Percentiles rank a stretch among this genome's conserved stretches.
These are phyloP conservation scores for Myrmecophaga tridactyla DNA, from an alignment of 2,113 vertebrate genomes.

Conservation along the genomic window DNA sequence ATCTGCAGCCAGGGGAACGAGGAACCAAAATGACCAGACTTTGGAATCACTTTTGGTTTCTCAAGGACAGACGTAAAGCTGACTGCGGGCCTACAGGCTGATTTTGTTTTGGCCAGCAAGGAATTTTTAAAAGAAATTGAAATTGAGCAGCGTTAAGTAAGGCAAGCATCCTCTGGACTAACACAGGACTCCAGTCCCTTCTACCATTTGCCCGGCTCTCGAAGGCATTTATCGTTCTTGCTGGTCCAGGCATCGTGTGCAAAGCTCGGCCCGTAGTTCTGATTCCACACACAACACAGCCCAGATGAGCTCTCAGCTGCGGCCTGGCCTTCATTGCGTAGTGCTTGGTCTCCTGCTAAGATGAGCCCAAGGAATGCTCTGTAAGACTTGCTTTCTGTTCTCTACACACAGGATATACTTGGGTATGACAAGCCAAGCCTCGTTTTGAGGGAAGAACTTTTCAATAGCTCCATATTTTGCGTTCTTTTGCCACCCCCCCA, in stretches of 20 bases:
- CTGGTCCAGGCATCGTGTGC: background rate
- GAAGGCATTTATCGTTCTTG: background rate
- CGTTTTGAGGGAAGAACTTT: background rate
- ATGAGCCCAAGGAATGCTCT: background rate
- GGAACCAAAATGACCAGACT: background rate
- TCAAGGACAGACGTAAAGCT: background rate
- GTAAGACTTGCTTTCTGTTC: no score
- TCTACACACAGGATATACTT: background rate
- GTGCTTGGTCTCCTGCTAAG: background rate
- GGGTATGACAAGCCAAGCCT: background rate
- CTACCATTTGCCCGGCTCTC: background rate
- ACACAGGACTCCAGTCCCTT: background rate
- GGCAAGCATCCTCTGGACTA: background rate
- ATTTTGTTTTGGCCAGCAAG: background rate
- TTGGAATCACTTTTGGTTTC: background rate
- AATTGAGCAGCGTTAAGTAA: background rate
- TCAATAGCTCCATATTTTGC: background rate
- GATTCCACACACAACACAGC: background rate
- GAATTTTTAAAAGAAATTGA: background rate
- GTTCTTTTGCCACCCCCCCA: background rate
- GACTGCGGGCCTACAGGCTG: background rate
- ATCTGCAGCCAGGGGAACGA: background rate
- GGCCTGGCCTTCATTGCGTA: background rate
- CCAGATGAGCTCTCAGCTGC: background rate
- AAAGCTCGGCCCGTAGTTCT: background rate